Evolutionary conservation across 2,797 vertebrate species (phyloP).

Genomic region (Cyclopterus lumpus): DNA sequence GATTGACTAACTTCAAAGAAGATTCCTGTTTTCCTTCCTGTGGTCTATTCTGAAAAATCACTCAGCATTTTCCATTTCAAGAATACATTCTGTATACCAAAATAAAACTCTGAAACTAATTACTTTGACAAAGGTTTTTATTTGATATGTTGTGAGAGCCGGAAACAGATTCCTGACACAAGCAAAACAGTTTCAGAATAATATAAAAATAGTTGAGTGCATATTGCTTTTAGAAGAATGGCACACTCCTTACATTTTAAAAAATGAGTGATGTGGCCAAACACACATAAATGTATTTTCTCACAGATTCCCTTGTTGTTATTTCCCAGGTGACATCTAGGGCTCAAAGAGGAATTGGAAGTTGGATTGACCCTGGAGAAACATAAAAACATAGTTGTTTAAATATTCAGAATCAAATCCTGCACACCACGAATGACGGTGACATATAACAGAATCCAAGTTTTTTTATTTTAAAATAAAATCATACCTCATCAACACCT

Average conservation of each 20-base stretch:
- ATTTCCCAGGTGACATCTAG: constrained; percentile 53
- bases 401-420: constrained; percentile 5
- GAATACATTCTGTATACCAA: neutral
- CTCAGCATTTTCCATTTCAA: neutral
- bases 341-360: constrained; percentile 84
- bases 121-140: constrained; percentile 58
- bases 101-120: constrained; percentile 44
- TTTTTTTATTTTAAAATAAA: neutral
- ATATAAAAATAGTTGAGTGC: constrained; percentile 7
- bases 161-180: constrained; percentile 13
- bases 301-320: constrained; percentile 4
- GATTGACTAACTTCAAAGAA: neutral
- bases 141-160: constrained; percentile 44
- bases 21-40: neutral
- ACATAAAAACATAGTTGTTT: constrained; percentile 12
- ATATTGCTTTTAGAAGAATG: constrained; percentile 13
- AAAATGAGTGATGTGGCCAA: neutral
- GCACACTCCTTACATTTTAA: neutral
- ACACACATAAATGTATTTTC: constrained; percentile 1
- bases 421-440: neutral
- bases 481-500: constrained; percentile 75
- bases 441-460: neutral
- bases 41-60: constrained; percentile 1
- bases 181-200: constrained; percentile 27
- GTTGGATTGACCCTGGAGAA: constrained; percentile 73